Percentiles rank a stretch among this genome's conserved stretches.
These are phyloP conservation scores for Sarcophaga variegata DNA, from an alignment of 2,888 invertebrate genomes.

Conservation along the genomic window DNA sequence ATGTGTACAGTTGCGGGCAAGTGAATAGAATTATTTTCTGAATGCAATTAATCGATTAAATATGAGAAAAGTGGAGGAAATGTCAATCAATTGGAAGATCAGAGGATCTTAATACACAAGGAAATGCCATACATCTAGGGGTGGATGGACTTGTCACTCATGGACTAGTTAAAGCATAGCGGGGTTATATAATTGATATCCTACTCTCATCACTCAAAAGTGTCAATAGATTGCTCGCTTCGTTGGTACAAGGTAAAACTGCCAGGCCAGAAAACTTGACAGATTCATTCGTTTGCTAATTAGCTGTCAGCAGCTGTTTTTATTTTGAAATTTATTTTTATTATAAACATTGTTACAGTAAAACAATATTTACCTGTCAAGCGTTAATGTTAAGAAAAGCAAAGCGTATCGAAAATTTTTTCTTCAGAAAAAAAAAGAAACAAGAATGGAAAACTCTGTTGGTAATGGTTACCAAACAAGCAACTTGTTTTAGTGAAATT, in stretches of 20 bases:
- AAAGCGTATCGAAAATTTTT: not conserved
- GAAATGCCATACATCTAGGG: no score
- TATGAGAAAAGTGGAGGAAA: no score
- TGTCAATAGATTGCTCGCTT: no score
- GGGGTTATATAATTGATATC: no score
- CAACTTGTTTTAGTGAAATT: not conserved
- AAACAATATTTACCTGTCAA: constrained; percentile 1
- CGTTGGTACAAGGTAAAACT: no score
- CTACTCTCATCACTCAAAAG: no score
- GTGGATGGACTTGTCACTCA: no score
- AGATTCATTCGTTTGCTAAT: not conserved
- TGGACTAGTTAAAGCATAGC: no score
- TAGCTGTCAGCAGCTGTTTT: not conserved
- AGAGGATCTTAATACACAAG: no score
- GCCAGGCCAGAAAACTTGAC: no score
- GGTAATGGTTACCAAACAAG: constrained; percentile 45
- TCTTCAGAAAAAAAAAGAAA: not conserved
- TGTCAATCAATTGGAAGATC: no score
- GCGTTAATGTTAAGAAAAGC: constrained; percentile 13
- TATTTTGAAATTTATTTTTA: not conserved
- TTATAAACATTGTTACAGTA: not conserved
- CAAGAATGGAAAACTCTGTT: not conserved
- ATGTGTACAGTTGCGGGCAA: not conserved
- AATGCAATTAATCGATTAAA: no score
- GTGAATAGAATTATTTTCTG: not conserved